Evolutionary conservation across 2,797 vertebrate genomes (phyloP).

Genomic region (Falco naumanni): DNA sequence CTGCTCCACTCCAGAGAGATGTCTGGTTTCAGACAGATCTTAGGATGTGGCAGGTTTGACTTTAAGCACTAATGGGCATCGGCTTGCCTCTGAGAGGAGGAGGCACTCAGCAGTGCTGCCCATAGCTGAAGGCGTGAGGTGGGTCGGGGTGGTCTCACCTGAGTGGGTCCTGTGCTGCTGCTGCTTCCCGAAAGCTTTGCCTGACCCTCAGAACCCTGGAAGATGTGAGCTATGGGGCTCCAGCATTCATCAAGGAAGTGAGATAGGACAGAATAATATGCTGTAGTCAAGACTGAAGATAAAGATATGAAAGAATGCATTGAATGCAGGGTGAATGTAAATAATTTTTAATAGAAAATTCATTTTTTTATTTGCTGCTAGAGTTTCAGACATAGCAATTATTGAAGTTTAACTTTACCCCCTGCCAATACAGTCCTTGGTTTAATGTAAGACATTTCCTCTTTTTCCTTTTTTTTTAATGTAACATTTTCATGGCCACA

Average conservation of each 20-base stretch:
- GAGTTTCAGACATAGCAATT: background rate
- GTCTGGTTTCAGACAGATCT: background rate
- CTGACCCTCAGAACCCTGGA: background rate
- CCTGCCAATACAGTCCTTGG: background rate
- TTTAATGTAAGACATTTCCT: background rate
- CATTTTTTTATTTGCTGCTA: background rate
- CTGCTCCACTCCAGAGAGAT: background rate
- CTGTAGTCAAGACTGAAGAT: background rate
- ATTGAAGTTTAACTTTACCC: background rate
- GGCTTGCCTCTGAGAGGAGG: background rate
- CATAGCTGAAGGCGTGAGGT: background rate
- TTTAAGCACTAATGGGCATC: background rate
- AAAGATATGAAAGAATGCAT: background rate
- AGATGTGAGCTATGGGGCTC: background rate
- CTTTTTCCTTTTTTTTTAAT: background rate
- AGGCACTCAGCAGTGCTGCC: accelerated
- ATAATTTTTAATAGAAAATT: background rate
- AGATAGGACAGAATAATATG: background rate
- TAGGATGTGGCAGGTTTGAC: background rate
- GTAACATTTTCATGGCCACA: background rate
- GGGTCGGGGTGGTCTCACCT: background rate
- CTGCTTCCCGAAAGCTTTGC: background rate
- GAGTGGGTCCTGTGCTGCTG: background rate
- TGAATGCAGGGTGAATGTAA: background rate
- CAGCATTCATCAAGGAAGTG: background rate